Evolutionary conservation across 2,888 invertebrate genomes (phyloP), one percentile per base, ranked within the genome.

Genomic region (Adineta ricciae): DNA sequence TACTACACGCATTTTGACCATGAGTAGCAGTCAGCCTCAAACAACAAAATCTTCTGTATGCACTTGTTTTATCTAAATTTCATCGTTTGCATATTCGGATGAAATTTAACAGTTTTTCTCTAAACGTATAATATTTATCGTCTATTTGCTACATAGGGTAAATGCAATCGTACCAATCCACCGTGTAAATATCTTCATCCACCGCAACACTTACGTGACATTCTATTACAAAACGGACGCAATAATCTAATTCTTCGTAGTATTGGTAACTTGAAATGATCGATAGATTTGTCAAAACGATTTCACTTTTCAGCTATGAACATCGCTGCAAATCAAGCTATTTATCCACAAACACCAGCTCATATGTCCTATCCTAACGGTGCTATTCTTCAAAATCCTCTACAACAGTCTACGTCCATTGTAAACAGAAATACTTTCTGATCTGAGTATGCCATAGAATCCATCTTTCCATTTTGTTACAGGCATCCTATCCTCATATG

Each of bases 141-240:
- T n/a, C 14, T 46, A 38, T 21, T 84, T 41, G 85, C n/a, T 87
- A 0, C 93, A 3, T 64, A 99, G 99, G 98, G 98, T 91, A 96
- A 98, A 92, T 99, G 99, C 93, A 98, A 98, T 92, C 94, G 99
- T 90, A 98, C 99, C 92, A 98, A 99, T 92, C 99, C 99, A 88
- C 98, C 98, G 90, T 99, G 99, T 95, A 99, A 99, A 93, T 99
- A 99, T 93, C 97, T 99, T 93, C 99, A 99, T 93, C 99, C 99
- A 88, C 99, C 99, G 88, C 98, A 98, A 92, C 99, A 99, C 92
- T 93, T 99, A 90, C 97, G 98, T 93, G 99, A 99, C 93, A 98
- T 99, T 93, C 93, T 99, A 91, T 93, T 99, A 92, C 97, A 99
- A 93, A 99, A 99, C 93, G 99, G 99, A 88, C 93, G 97, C 91